These are phyloP conservation scores for Pipistrellus kuhlii DNA, from an alignment of 2,797 vertebrate genomes.

Conservation along the genomic window DNA sequence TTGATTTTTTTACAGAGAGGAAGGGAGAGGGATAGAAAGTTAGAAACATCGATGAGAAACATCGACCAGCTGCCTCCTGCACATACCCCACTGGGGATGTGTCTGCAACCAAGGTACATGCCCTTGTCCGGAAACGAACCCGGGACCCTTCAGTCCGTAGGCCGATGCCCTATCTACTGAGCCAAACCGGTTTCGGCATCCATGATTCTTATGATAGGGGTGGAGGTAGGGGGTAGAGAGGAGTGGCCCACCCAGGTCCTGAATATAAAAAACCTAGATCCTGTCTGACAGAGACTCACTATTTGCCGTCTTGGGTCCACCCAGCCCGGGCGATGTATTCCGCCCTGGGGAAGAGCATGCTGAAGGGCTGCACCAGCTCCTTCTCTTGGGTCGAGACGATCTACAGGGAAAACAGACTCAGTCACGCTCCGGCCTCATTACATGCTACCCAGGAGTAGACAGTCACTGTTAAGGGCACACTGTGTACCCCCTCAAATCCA, in stretches of 20 bases:
- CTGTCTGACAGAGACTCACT: conserved; percentile 87
- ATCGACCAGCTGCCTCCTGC: too few species aligned
- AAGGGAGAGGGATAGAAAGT: too few species aligned
- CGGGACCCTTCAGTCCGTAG: too few species aligned
- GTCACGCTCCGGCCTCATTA: neutral
- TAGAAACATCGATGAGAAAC: too few species aligned
- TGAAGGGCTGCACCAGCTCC: conserved; percentile 94
- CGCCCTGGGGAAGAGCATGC: conserved; percentile 92
- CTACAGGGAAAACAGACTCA: conserved; percentile 83
- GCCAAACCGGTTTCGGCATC: too few species aligned
- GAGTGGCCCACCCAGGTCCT: neutral
- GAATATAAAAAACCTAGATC: neutral
- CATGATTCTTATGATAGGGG: neutral
- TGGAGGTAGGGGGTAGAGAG: neutral
- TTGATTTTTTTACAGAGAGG: too few species aligned
- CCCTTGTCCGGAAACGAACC: too few species aligned
- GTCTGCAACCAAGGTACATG: too few species aligned
- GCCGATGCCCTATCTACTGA: too few species aligned
- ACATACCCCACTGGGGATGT: too few species aligned
- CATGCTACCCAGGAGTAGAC: accelerated
- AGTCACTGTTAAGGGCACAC: accelerated
- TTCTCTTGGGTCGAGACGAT: conserved; percentile 93
- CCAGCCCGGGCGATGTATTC: conserved; percentile 98
- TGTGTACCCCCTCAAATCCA: accelerated
- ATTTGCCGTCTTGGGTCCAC: conserved; percentile 97